Base-by-base conservation (phyloP, 2,113 vertebrate species). In the Oxyura jamaicensis region DNA sequence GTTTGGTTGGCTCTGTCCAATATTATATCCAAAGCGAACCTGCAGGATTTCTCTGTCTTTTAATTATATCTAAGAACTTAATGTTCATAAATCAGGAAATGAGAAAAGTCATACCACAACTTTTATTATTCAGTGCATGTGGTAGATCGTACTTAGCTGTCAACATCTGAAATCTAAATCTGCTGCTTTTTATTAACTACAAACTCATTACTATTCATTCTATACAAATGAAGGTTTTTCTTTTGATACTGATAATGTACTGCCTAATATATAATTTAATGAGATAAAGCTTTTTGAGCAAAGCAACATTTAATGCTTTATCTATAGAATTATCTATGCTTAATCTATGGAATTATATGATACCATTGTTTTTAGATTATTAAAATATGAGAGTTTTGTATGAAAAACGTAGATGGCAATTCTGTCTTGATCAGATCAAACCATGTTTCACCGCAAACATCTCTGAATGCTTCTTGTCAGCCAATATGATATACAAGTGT, bases 401-500 rank as follows among this genome's bases (percentile, higher is more conserved):
- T 56, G 7, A 65, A 56, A 77, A 88, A 12, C 10, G 52, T 3
- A 79, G 44, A 82, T 1, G 59, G 60, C 15, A 75, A 72, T 81
- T 75, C 31, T 56, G 69, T 18, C 72, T 83, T 74, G 16, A 75
- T 91, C 26, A 74, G 52, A 39, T 55, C 17, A 80, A 69, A 35
- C 0, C 11, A 25, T 4, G 5, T 77, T 77, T 90, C 56, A 42
- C 12, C 65, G 26, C 52, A 56, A 2, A 11, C 41, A 78, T 17
- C 86, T 67, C 65, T 42, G 48, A 77, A 42, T 21, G 25, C 13
- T 86, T 75, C 53, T 33, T 36, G 11, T 59, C 35, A 46, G 25
- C 17, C n/a, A 44, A 0, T 19, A 17, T 1, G 13, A 31, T 33
- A 63, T 0, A 55, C 44, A 80, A 83, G 53, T 8, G 0, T 23